Conservation (phyloP, 2,797 vertebrate species). For the Hylomyscus alleni region DNA sequence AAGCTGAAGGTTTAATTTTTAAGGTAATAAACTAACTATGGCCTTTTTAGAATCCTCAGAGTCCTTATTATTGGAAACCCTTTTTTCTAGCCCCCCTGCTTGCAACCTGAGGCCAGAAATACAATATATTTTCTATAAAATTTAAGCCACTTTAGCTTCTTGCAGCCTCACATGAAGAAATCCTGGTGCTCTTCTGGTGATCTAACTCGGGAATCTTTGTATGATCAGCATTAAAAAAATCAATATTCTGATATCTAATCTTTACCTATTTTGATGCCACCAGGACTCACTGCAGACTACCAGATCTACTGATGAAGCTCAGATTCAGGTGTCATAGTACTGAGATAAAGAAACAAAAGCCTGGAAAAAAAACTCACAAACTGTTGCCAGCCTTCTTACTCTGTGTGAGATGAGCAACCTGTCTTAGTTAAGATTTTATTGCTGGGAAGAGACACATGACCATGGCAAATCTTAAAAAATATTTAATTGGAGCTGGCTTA, state of each 20-base stretch:
- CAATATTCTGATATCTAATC: background rate
- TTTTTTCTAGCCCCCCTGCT: background rate
- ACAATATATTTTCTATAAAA: background rate
- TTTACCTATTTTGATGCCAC: slow-evolving; percentile 37
- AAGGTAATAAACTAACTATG: slow-evolving; percentile 37
- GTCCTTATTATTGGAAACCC: background rate
- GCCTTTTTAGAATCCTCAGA: background rate
- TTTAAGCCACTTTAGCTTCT: slow-evolving; percentile 13
- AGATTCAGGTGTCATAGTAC: background rate
- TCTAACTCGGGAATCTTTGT: background rate
- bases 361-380: slow-evolving; percentile 36
- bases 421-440: background rate
- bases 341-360: slow-evolving; percentile 23
- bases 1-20: slow-evolving; percentile 10
- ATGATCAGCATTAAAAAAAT: background rate
- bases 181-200: background rate
- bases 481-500: background rate
- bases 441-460: background rate
- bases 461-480: background rate
- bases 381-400: background rate
- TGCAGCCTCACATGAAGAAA: background rate
- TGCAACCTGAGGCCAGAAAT: background rate
- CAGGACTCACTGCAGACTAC: background rate
- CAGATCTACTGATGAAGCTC: slow-evolving; percentile 2
- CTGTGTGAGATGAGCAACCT: background rate